These are phyloP conservation scores for Drosophila suzukii DNA, from an alignment of 1,140 invertebrate genomes.

Conservation along the genomic window DNA sequence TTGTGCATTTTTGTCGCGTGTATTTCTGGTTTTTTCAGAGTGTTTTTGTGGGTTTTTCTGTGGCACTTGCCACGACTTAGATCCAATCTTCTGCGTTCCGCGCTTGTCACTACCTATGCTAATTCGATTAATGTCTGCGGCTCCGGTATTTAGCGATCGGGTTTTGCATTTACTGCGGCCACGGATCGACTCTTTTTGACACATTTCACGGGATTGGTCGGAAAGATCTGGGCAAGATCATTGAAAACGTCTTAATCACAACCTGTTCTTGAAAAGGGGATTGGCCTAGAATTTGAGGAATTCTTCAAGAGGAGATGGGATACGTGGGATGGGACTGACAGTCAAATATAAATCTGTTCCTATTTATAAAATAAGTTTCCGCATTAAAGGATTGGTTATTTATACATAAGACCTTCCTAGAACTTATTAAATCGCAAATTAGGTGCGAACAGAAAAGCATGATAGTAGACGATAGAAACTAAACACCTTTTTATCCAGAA, in stretches of 20 bases:
- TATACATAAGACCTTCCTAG: background rate
- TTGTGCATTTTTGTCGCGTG: conserved; percentile 76
- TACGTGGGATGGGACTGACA: background rate
- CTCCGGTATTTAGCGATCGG: conserved; percentile 45
- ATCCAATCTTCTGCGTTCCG: conserved; percentile 23
- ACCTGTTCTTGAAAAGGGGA: conserved; percentile 26
- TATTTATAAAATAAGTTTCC: background rate
- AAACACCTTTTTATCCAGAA: conserved; percentile 1
- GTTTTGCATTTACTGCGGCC: conserved; percentile 61
- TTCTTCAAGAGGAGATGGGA: background rate
- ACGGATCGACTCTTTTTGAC: conserved; percentile 41
- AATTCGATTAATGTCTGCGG: conserved; percentile 63
- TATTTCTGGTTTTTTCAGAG: conserved; percentile 61
- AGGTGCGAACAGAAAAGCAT: background rate
- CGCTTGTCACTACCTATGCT: conserved; percentile 50
- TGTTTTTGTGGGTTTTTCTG: conserved; percentile 31
- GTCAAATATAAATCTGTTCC: background rate
- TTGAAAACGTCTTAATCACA: conserved; percentile 1
- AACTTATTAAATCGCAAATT: conserved; percentile 9
- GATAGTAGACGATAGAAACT: conserved; percentile 2
- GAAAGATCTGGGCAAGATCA: conserved; percentile 17
- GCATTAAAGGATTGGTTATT: background rate
- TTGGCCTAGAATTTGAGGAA: conserved; percentile 20
- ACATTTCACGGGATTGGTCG: conserved; percentile 17
- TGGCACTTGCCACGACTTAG: conserved; percentile 19